These are phyloP conservation scores for Diglossa cyanea DNA, from an alignment of 2,797 vertebrate species.

Conservation along the genomic window DNA sequence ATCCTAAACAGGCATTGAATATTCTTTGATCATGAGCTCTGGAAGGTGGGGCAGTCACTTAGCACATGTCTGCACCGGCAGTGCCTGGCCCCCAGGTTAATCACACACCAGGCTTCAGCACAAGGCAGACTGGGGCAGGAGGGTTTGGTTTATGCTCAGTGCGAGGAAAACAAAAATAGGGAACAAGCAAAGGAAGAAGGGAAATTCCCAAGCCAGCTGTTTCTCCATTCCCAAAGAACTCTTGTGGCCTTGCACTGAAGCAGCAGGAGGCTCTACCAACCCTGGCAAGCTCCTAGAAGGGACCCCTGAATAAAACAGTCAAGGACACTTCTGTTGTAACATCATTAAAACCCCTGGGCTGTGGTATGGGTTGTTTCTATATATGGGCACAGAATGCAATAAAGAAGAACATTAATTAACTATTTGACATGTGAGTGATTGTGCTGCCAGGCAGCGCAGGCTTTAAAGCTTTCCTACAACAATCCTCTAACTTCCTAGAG, in stretches of 20 bases:
- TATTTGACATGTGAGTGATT: not conserved
- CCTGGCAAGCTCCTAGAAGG: not conserved
- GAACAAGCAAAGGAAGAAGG: not conserved
- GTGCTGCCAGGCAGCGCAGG: not conserved
- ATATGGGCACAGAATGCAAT: constrained; percentile 14
- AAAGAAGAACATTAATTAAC: not conserved
- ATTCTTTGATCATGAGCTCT: not conserved
- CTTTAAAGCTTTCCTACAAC: not conserved
- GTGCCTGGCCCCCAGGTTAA: not conserved
- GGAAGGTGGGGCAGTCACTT: not conserved
- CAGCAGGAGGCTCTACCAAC: not conserved
- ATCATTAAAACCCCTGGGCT: not conserved
- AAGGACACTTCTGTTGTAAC: not conserved
- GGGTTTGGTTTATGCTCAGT: not conserved
- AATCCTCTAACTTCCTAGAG: not conserved
- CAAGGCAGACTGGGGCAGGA: rapidly evolving
- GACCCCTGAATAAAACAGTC: not conserved
- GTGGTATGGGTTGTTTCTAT: not conserved
- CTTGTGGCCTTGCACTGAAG: not conserved
- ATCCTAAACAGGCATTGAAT: not conserved
- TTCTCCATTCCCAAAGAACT: not conserved
- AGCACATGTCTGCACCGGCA: not conserved
- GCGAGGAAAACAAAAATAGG: not conserved
- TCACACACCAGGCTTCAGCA: not conserved
- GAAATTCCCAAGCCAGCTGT: not conserved